phyloP scores from a whole-genome alignment of 92 coral and sea anemone species.

The Montipora capitata region DNA sequence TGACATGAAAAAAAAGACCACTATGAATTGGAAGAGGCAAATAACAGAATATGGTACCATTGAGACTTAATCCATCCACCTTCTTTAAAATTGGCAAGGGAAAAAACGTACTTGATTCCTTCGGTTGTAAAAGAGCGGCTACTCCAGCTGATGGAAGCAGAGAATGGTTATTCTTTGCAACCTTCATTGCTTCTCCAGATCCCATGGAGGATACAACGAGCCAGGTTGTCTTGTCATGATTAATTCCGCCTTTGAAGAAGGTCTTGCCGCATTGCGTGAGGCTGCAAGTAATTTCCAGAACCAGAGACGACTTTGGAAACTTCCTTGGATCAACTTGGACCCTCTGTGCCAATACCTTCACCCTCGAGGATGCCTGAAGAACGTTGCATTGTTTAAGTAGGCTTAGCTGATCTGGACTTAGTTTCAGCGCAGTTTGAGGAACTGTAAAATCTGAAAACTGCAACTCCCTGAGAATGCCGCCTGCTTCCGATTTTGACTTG shows the following conservation, averaged over 20 bases:
- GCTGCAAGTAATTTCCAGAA: conserved; percentile 26
- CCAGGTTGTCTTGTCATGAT: conserved; percentile 60
- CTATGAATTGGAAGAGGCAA: conserved; percentile 87
- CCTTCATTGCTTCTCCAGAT: conserved; percentile 55
- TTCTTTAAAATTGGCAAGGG: conserved; percentile 34
- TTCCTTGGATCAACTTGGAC: background rate
- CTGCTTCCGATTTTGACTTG: conserved; percentile 62
- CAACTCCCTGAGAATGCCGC: conserved; percentile 35
- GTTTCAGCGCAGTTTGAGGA: conserved; percentile 39
- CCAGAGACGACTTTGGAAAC: conserved; percentile 41
- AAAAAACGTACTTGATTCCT: background rate
- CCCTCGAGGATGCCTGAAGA: conserved; percentile 70
- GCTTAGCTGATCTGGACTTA: conserved; percentile 28
- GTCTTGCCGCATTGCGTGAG: conserved; percentile 39
- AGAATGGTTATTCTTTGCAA: conserved; percentile 59
- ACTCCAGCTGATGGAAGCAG: conserved; percentile 91
- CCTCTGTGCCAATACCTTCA: background rate
- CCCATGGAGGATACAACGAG: conserved; percentile 87
- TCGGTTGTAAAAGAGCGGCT: conserved; percentile 58
- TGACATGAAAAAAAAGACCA: conserved; percentile 85
- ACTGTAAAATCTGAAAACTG: conserved; percentile 48
- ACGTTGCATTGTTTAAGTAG: conserved; percentile 73
- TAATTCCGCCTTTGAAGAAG: background rate
- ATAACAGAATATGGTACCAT: conserved; percentile 85
- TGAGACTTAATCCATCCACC: background rate